phyloP scores from a whole-genome alignment of 2,888 invertebrate genomes.

The Andricus curvator region DNA sequence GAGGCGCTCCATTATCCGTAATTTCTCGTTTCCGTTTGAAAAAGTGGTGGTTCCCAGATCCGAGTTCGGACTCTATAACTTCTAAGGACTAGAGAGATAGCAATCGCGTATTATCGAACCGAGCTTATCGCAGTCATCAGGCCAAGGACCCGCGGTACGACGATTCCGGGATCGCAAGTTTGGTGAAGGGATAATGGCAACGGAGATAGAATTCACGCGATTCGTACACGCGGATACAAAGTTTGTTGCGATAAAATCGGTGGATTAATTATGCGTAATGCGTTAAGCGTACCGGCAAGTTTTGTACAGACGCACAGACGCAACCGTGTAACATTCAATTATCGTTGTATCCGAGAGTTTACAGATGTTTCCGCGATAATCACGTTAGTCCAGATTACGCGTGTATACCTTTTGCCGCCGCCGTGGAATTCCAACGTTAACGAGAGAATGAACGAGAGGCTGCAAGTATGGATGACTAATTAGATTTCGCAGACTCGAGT shows the following conservation, averaged over 20 bases:
- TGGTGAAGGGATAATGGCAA: conserved; percentile 62
- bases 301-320: conserved; percentile 1
- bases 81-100: conserved; percentile 57
- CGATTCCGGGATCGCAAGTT: conserved; percentile 34
- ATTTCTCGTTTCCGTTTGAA: conserved; percentile 34
- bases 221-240: conserved; percentile 56
- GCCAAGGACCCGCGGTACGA: conserved; percentile 17
- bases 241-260: conserved; percentile 64
- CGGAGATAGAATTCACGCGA: conserved; percentile 62
- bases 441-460: conserved; percentile 50
- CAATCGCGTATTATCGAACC: conserved; percentile 61
- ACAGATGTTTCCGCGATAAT: conserved; percentile 69
- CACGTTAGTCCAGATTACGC: conserved; percentile 60
- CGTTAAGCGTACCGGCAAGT: conserved; percentile 61
- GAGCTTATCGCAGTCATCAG: conserved; percentile 63
- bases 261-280: conserved; percentile 72
- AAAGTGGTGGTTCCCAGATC: conserved; percentile 27
- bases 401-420: conserved; percentile 57
- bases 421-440: conserved; percentile 62
- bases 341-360: conserved; percentile 65
- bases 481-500: conserved; percentile 43
- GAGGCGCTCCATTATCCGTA: conserved; percentile 26
- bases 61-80: conserved; percentile 23
- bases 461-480: conserved; percentile 43
- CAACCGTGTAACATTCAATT: conserved; percentile 62